Evolutionary conservation across 64 coral and sea anemone species (phyloP).

Genomic region (Platygyra sinensis): DNA sequence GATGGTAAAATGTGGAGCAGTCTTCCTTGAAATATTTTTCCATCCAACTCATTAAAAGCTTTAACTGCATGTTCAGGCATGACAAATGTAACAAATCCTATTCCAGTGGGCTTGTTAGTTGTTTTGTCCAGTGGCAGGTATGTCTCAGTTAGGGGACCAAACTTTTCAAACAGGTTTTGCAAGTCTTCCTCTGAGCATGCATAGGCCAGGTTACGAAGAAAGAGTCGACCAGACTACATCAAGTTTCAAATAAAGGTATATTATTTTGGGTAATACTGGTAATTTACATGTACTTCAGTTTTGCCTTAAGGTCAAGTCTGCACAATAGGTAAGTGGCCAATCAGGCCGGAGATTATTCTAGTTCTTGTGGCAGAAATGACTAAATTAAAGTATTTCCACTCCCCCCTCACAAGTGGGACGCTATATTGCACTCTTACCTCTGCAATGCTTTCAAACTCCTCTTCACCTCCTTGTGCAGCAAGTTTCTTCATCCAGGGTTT

Average conservation of each 20-base stretch:
- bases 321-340: too few relatives aligned
- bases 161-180: conserved; percentile 77
- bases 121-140: conserved; percentile 88
- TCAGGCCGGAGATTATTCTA: too few relatives aligned
- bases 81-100: conserved; percentile 93
- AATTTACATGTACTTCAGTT: too few relatives aligned
- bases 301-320: too few relatives aligned
- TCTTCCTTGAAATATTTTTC: conserved; percentile 87
- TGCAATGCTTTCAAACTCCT: conserved; percentile 82
- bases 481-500: conserved; percentile 91
- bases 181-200: conserved; percentile 91
- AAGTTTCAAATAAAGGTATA: too few relatives aligned
- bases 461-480: conserved; percentile 54
- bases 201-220: conserved; percentile 92
- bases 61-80: conserved; percentile 99
- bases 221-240: conserved; percentile 85
- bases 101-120: conserved; percentile 82
- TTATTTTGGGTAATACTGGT: too few relatives aligned
- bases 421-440: conserved; percentile 52
- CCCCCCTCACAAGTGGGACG: too few relatives aligned
- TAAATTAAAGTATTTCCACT: too few relatives aligned
- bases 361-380: too few relatives aligned
- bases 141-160: conserved; percentile 89
- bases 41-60: conserved; percentile 89
- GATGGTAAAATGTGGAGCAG: conserved; percentile 87